Conservation (phyloP, 2,113 vertebrate species). For the Tautogolabrus adspersus region DNA sequence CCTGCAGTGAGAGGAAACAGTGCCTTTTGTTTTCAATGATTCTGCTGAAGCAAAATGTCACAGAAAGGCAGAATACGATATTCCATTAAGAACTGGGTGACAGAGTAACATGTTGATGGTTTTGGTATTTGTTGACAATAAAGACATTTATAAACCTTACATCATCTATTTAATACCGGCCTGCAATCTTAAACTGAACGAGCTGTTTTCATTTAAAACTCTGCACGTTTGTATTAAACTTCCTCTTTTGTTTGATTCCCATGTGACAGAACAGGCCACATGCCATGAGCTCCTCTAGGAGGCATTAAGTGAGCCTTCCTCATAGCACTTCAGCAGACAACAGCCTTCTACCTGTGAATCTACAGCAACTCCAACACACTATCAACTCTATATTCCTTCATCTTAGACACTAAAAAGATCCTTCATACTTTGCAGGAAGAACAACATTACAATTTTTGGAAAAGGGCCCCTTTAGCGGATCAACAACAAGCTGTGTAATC, state of each 20-base stretch:
- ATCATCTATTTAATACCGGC: no score
- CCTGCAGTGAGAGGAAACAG: no score
- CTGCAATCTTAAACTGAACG: not conserved
- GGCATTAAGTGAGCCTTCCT: not conserved
- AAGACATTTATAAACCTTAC: not conserved
- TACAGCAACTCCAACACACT: not conserved
- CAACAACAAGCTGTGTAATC: constrained; percentile 30
- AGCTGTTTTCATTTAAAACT: constrained; percentile 9
- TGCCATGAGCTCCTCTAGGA: not conserved
- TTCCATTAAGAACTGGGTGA: no score
- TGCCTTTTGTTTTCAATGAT: not conserved
- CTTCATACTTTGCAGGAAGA: constrained; percentile 18
- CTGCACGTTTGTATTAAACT: constrained; percentile 8
- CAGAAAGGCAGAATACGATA: no score
- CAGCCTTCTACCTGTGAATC: not conserved
- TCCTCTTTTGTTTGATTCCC: not conserved
- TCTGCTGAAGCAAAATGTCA: no score
- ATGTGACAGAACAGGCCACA: not conserved
- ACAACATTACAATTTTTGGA: constrained; percentile 8
- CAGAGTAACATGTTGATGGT: not conserved
- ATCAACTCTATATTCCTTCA: not conserved
- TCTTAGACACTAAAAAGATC: constrained; percentile 1
- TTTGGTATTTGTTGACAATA: constrained; percentile 7
- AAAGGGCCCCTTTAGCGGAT: constrained; percentile 19
- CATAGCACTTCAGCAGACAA: not conserved